Percentiles rank a stretch among this genome's conserved stretches.
Evolutionary conservation across 1,140 invertebrate species (phyloP).

Genomic region (Atta colombica): DNA sequence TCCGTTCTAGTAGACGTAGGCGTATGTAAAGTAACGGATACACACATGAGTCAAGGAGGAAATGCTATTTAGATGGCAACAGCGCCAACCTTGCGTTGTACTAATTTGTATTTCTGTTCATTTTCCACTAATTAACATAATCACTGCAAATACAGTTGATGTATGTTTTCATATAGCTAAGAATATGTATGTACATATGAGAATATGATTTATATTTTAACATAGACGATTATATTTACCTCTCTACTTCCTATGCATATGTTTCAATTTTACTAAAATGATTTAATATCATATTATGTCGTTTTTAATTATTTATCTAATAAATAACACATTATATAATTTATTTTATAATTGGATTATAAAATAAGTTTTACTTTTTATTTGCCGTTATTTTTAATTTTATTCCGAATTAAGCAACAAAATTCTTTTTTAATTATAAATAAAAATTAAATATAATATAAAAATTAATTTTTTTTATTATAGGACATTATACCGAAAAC

Average conservation of each 20-base stretch:
- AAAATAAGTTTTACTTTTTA: background rate
- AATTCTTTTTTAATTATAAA: background rate
- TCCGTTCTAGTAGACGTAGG: slow-evolving; percentile 24
- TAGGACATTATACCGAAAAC: background rate
- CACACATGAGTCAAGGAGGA: slow-evolving; percentile 27
- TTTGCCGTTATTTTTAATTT: background rate
- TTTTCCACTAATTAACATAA: slow-evolving; percentile 27
- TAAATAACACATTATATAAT: background rate
- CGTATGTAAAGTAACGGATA: slow-evolving; percentile 31
- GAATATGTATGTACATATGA: background rate
- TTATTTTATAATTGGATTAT: background rate
- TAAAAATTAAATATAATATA: background rate
- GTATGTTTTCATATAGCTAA: background rate
- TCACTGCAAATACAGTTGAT: background rate
- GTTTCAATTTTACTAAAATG: background rate
- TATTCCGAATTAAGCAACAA: background rate
- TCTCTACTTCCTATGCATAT: background rate
- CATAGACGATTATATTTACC: background rate
- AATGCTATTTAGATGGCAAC: slow-evolving; percentile 31
- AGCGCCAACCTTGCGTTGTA: background rate
- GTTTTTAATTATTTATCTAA: background rate
- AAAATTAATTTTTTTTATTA: background rate
- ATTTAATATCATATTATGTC: background rate
- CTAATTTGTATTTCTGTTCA: slow-evolving; percentile 4
- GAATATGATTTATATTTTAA: slow-evolving; percentile 4